Conservation (phyloP, 2,888 invertebrate species). For the Exephanes ischioxanthus region DNA sequence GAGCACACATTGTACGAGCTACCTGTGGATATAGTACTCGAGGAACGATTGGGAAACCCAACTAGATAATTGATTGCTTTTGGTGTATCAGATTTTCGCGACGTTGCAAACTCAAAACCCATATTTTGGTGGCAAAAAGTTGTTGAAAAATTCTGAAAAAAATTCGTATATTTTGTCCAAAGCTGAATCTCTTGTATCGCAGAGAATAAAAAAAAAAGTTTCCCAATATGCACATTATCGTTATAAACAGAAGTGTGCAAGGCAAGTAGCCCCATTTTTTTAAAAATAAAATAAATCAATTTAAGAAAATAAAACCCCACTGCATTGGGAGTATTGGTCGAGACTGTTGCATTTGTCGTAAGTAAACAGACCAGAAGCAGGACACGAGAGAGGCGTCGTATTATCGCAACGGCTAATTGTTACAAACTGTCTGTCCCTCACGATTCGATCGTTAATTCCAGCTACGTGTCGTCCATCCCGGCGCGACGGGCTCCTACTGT, state of each 20-base stretch:
- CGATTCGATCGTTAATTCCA: conserved; percentile 71
- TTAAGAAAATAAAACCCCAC: not conserved
- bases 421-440: conserved; percentile 74
- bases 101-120: not conserved
- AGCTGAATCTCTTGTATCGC: not conserved
- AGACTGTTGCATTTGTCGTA: not conserved
- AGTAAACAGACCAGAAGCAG: conserved; percentile 16
- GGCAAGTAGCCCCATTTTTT: too few species aligned
- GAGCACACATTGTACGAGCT: conserved; percentile 13
- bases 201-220: not conserved
- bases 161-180: not conserved
- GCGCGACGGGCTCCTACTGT: conserved; percentile 23
- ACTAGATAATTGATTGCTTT: conserved; percentile 1
- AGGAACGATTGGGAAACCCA: not conserved
- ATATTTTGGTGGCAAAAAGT: not conserved
- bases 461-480: conserved; percentile 52
- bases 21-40: conserved; percentile 2
- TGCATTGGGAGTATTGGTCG: not conserved
- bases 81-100: not conserved
- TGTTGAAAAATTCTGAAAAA: not conserved
- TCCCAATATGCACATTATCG: not conserved
- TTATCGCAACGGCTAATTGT: conserved; percentile 75
- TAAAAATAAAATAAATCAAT: not conserved
- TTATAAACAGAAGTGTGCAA: not conserved
- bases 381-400: conserved; percentile 60